Evolutionary conservation across 1,140 invertebrate species (phyloP).

Genomic region (Drosophila parvula): DNA sequence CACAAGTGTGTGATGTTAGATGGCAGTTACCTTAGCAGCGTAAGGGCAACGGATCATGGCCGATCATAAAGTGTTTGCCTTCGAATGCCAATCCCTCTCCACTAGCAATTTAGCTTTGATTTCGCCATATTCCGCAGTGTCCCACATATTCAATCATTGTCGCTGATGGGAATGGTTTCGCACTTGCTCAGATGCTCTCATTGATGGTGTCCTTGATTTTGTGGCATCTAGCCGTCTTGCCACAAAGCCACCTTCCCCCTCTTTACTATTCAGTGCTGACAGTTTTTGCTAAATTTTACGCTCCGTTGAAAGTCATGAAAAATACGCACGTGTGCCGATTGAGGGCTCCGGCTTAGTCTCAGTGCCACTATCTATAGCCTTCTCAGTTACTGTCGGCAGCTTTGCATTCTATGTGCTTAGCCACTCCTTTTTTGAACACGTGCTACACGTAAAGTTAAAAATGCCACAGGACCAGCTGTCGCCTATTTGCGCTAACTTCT

Average conservation of each 20-base stretch:
- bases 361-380: slow-evolving; percentile 10
- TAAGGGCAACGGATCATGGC: neutral
- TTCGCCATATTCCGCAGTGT: slow-evolving; percentile 18
- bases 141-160: slow-evolving; percentile 15
- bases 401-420: slow-evolving; percentile 34
- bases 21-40: neutral
- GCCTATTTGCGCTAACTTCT: slow-evolving; percentile 1
- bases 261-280: slow-evolving; percentile 25
- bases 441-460: slow-evolving; percentile 11
- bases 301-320: slow-evolving; percentile 56
- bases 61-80: slow-evolving; percentile 44
- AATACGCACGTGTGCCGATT: slow-evolving; percentile 50
- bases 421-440: slow-evolving; percentile 8
- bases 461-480: neutral
- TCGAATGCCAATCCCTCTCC: neutral
- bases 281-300: slow-evolving; percentile 69
- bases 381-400: slow-evolving; percentile 5
- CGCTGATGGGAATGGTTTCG: slow-evolving; percentile 14
- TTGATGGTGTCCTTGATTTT: slow-evolving; percentile 38
- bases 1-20: slow-evolving; percentile 51
- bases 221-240: slow-evolving; percentile 31
- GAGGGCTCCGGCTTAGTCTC: slow-evolving; percentile 11
- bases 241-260: neutral
- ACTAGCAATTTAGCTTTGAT: neutral
- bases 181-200: slow-evolving; percentile 53